phyloP scores from a whole-genome alignment of 1,140 invertebrate genomes.

The Eulimnadia texana region DNA sequence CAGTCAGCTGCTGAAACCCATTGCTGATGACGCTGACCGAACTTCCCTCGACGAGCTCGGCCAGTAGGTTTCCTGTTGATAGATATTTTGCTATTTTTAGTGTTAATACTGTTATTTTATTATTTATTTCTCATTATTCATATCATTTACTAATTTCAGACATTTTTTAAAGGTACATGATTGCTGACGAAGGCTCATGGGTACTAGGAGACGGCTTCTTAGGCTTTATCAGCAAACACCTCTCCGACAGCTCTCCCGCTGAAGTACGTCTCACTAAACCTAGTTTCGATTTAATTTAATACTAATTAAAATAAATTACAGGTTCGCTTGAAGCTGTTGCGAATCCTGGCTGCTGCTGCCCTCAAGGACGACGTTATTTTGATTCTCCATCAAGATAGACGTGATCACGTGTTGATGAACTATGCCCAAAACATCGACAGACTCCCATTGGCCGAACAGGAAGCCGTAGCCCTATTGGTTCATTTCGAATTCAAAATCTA shows the following conservation, averaged over 20 bases:
- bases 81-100: too few relatives aligned
- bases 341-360: conserved; percentile 54
- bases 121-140: too few relatives aligned
- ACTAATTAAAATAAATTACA: conserved; percentile 32
- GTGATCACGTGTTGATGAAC: conserved; percentile 78
- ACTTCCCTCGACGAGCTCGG: conserved; percentile 48
- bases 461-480: conserved; percentile 63
- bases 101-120: too few relatives aligned
- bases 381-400: conserved; percentile 72
- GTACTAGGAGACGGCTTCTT: conserved; percentile 76
- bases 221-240: conserved; percentile 51
- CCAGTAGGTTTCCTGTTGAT: conserved; percentile 47
- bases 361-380: conserved; percentile 81
- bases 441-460: conserved; percentile 56
- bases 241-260: conserved; percentile 15
- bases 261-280: not conserved
- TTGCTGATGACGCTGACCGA: conserved; percentile 40
- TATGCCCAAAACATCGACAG: conserved; percentile 70
- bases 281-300: conserved; percentile 12
- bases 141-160: too few relatives aligned
- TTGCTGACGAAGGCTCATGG: conserved; percentile 79
- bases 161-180: conserved; percentile 26
- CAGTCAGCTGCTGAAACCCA: conserved; percentile 29
- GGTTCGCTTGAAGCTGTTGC: conserved; percentile 43
- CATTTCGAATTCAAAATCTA: not conserved